Base-by-base conservation (phyloP, 2,113 vertebrate species). In the Lontra canadensis region DNA sequence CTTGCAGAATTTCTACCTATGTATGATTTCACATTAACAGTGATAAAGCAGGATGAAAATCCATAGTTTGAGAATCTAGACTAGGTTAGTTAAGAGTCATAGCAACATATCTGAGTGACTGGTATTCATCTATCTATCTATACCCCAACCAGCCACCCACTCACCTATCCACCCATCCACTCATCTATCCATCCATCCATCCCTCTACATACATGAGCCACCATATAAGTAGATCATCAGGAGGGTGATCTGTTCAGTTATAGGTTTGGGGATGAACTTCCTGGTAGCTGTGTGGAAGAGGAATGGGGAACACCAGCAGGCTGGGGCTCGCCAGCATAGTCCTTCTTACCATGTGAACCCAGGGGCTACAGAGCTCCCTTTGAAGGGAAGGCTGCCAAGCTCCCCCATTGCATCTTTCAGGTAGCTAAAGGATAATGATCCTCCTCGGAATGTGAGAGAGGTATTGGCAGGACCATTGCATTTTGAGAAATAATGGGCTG, bases 301-400 rank as follows among this genome's bases (percentile, higher is more conserved):
- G 42, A 36, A 7, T 6, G 3, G 42, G 29, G 49, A 78, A 21
- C 17, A 69, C 7, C 13, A 67, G 13, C 11, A 29, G 5, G 82
- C 4, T n/a, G 18, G 36, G 9, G 6, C 21, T 65, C 18, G 57
- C 17, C 69, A 7, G 1, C 17, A 42, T 4, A 1, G 23, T 57
- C 5, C 76, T 85, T 31, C 65, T 74, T 31, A 74, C 14, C 21
- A 11, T 18, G 10, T 86, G 57, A 82, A 4, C n/a, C 5, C 29
- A 84, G 20, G 59, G 10, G 11, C 52, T 34, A 2, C 2, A 59
- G 15, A 65, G 21, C n/a, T n/a, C 23, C 36, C 44, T 67, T 13
- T 20, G 47, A 98, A 81, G 95, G 88, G 87, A 95, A 96, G 83
- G 55, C 69, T 88, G 29, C 87, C 93, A 90, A 88, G 47, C 71